Conservation (phyloP, 2,113 vertebrate genomes). For the Tetrao urogallus region DNA sequence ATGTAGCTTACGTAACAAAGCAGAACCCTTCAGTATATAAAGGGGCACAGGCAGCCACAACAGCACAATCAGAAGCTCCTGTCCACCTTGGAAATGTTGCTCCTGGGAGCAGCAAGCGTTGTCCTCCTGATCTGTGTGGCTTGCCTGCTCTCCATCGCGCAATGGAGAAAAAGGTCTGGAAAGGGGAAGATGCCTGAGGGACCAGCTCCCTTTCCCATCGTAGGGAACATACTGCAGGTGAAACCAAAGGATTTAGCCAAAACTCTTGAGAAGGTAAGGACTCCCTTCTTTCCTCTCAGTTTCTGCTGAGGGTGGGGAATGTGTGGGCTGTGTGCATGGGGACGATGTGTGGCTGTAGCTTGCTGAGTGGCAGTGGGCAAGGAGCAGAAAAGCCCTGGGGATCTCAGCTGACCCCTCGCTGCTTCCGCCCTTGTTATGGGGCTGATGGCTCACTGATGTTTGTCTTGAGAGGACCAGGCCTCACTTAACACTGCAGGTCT, state of each 20-base stretch:
- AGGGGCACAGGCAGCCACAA: rapidly evolving
- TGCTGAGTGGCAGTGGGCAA: background rate
- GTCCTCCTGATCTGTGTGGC: conserved; percentile 33
- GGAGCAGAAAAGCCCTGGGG: background rate
- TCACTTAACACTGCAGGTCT: background rate
- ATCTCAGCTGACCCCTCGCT: background rate
- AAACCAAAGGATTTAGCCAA: conserved; percentile 24
- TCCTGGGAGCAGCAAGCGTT: conserved; percentile 8
- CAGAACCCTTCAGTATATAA: background rate
- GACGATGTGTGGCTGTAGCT: background rate
- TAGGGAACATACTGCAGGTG: conserved; percentile 62
- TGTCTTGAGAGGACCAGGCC: background rate
- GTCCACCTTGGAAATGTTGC: background rate
- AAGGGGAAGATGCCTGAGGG: conserved; percentile 67
- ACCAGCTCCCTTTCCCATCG: conserved; percentile 41
- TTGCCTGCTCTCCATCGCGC: conserved; percentile 20
- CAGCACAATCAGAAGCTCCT: background rate
- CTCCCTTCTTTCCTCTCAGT: background rate
- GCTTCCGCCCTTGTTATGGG: background rate
- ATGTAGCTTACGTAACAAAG: background rate
- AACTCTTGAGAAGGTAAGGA: conserved; percentile 46
- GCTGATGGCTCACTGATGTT: background rate
- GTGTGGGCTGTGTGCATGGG: background rate
- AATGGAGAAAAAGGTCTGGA: conserved; percentile 7
- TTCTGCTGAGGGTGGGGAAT: background rate